Percentiles rank a stretch among this genome's conserved stretches.
Evolutionary conservation across 2,113 vertebrate genomes (phyloP).

Genomic region (Dissostichus mawsoni): DNA sequence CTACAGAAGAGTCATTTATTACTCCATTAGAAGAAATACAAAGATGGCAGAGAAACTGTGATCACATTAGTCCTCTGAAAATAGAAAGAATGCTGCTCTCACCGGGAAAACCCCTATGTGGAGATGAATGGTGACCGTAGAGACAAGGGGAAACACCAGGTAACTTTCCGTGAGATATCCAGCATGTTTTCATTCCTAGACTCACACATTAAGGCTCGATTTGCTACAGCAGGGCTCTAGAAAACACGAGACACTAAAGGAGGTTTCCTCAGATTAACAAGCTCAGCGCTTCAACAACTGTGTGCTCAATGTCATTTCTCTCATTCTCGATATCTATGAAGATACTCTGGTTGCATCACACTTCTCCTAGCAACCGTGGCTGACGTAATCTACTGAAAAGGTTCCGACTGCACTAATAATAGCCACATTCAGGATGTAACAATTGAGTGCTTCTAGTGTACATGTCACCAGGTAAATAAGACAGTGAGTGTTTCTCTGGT

Average conservation of each 20-base stretch:
- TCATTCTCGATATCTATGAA: neutral
- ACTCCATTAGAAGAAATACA: slow-evolving; percentile 73
- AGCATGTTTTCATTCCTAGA: slow-evolving; percentile 35
- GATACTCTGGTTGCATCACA: neutral
- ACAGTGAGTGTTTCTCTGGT: neutral
- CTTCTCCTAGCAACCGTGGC: slow-evolving; percentile 20
- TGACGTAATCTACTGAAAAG: slow-evolving; percentile 12
- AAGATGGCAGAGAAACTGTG: slow-evolving; percentile 71
- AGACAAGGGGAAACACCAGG: slow-evolving; percentile 9
- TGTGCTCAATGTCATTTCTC: neutral
- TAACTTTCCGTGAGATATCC: neutral
- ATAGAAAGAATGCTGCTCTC: slow-evolving; percentile 56
- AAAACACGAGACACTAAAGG: slow-evolving; percentile 32
- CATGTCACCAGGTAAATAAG: neutral
- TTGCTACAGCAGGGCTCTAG: slow-evolving; percentile 64
- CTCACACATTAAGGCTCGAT: slow-evolving; percentile 69
- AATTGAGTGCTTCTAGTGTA: neutral
- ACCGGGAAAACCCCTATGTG: slow-evolving; percentile 32
- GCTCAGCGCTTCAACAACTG: slow-evolving; percentile 6
- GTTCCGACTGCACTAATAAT: slow-evolving; percentile 13
- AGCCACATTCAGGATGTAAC: slow-evolving; percentile 24
- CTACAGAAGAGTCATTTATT: slow-evolving; percentile 77
- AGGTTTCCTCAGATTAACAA: slow-evolving; percentile 21
- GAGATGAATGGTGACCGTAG: slow-evolving; percentile 26
- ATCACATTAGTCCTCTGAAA: slow-evolving; percentile 63